Evolutionary conservation across 2,888 invertebrate species (phyloP).

Genomic region (Matsumyia berberina): DNA sequence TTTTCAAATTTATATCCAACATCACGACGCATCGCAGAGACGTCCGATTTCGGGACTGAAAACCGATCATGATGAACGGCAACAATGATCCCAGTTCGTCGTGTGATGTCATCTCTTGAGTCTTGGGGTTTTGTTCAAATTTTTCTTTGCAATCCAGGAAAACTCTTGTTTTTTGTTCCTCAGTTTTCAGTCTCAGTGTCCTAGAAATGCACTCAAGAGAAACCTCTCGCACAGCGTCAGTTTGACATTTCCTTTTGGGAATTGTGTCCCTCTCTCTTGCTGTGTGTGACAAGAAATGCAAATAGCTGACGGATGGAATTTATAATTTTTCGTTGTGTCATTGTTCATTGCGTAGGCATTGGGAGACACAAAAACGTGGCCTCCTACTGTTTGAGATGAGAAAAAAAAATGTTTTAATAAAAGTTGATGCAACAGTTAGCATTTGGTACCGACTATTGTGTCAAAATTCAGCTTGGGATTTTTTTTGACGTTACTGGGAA

Average conservation of each 20-base stretch:
- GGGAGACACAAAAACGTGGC: too few species aligned
- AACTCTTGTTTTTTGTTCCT: constrained; percentile 17
- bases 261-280: background rate
- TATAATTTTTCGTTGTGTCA: constrained; percentile 56
- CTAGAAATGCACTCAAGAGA: constrained; percentile 61
- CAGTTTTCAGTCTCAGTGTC: constrained; percentile 32
- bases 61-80: constrained; percentile 73
- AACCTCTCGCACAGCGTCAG: constrained; percentile 53
- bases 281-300: constrained; percentile 34
- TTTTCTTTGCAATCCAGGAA: constrained; percentile 32
- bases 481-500: background rate
- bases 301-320: constrained; percentile 38
- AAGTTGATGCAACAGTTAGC: background rate
- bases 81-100: constrained; percentile 23
- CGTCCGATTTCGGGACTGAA: constrained; percentile 59
- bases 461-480: background rate
- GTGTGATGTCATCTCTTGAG: constrained; percentile 66
- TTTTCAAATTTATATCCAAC: constrained; percentile 34
- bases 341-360: constrained; percentile 10
- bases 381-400: background rate
- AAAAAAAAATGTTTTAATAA: constrained; percentile 3
- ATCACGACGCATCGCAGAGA: constrained; percentile 6
- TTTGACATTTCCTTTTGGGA: constrained; percentile 53
- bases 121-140: constrained; percentile 12
- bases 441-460: background rate